Conservation (phyloP, 1,140 invertebrate genomes). For the Cotesia typhae region DNA sequence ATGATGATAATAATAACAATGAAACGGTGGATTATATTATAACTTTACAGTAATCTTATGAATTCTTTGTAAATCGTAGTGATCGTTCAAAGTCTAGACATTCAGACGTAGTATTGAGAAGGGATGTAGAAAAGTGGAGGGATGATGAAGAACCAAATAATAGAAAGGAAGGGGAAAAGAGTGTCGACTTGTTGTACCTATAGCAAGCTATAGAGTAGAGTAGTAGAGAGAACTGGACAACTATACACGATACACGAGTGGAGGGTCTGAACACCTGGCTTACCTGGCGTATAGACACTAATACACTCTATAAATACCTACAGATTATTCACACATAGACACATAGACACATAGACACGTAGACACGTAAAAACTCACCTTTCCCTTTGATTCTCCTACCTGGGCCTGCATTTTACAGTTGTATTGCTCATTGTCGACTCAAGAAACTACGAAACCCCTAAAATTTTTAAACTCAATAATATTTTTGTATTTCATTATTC, state of each 20-base stretch:
- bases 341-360: not conserved
- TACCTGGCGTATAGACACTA: slow-evolving; percentile 5
- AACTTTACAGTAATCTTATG: not conserved
- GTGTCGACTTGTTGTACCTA: too few relatives aligned
- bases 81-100: slow-evolving; percentile 7
- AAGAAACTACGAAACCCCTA: not conserved
- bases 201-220: too few relatives aligned
- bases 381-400: slow-evolving; percentile 53
- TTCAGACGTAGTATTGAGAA: not conserved
- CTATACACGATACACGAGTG: slow-evolving; percentile 9
- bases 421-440: slow-evolving; percentile 30
- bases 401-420: slow-evolving; percentile 46
- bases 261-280: slow-evolving; percentile 39
- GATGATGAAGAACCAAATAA: slow-evolving; percentile 13
- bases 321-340: not conserved
- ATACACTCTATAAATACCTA: slow-evolving; percentile 14
- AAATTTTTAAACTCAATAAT: not conserved
- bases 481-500: not conserved
- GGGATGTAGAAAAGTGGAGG: slow-evolving; percentile 8
- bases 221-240: slow-evolving; percentile 23
- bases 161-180: slow-evolving; percentile 7
- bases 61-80: slow-evolving; percentile 10
- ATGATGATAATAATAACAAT: too few relatives aligned
- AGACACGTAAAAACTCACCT: slow-evolving; percentile 44
- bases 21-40: too few relatives aligned